Percentiles rank a stretch among this genome's conserved stretches.
These are phyloP conservation scores for Ochotona princeps DNA, from an alignment of 2,113 vertebrate genomes.

Conservation along the genomic window DNA sequence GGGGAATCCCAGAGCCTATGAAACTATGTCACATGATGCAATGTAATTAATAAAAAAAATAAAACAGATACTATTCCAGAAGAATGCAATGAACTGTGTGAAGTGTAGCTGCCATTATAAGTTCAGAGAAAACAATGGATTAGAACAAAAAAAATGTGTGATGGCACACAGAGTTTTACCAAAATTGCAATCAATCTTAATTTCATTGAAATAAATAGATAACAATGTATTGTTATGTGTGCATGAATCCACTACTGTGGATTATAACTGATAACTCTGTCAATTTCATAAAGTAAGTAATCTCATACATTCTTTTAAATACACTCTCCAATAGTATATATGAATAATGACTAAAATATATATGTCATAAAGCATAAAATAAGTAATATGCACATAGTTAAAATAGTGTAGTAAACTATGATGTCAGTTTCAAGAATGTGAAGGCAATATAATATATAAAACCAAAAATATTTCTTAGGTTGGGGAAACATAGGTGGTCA, in stretches of 20 bases:
- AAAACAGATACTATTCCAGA: background rate
- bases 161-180: background rate
- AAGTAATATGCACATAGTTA: background rate
- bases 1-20: too few relatives aligned
- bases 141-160: background rate
- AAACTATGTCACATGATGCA: too few relatives aligned
- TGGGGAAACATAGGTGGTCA: background rate
- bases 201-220: slow-evolving; percentile 4
- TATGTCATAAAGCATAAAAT: background rate
- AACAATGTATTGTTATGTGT: background rate
- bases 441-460: background rate
- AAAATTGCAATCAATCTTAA: background rate
- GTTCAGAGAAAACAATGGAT: background rate
- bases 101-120: background rate
- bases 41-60: background rate
- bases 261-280: background rate
- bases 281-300: background rate
- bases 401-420: background rate
- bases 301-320: background rate
- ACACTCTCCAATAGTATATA: background rate
- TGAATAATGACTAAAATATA: background rate
- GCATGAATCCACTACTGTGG: background rate
- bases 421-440: background rate
- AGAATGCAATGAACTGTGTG: background rate
- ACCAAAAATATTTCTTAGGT: slow-evolving; percentile 17